These are phyloP conservation scores for Synergus itoensis DNA, from an alignment of 2,888 invertebrate genomes.

Conservation along the genomic window DNA sequence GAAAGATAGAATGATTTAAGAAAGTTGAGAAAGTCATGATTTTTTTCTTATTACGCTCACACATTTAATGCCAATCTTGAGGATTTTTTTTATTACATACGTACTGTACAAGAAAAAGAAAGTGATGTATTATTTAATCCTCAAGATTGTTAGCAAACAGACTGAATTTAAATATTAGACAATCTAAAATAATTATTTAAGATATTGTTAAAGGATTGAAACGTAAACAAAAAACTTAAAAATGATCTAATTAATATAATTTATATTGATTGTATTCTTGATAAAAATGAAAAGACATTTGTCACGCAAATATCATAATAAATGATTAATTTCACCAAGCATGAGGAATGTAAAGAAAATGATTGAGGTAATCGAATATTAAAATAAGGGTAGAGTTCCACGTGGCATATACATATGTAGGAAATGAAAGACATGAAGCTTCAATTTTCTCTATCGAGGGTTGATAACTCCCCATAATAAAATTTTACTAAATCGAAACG, in stretches of 20 bases:
- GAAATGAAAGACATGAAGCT: background rate
- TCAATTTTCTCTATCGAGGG: background rate
- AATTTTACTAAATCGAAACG: background rate
- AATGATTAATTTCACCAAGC: background rate
- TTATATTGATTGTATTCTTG: background rate
- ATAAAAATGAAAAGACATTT: background rate
- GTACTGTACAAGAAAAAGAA: conserved; percentile 10
- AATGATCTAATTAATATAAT: background rate
- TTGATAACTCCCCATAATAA: background rate
- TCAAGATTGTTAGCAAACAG: background rate
- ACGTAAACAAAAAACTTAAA: too few species aligned
- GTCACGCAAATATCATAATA: background rate
- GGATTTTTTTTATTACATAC: conserved; percentile 2
- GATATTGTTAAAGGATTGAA: too few species aligned
- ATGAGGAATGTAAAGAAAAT: background rate
- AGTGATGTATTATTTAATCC: conserved; percentile 19
- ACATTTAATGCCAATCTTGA: conserved; percentile 22
- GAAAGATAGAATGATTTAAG: conserved; percentile 48
- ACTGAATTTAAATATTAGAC: too few species aligned
- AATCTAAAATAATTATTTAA: background rate
- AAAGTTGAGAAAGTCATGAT: conserved; percentile 34
- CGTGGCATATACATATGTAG: background rate
- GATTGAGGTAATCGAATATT: background rate
- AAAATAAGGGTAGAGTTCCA: background rate
- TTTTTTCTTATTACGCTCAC: conserved; percentile 35